Percentiles rank a stretch among this genome's conserved stretches.
Evolutionary conservation across 2,113 vertebrate genomes (phyloP).

Genomic region (Laticauda laticaudata): DNA sequence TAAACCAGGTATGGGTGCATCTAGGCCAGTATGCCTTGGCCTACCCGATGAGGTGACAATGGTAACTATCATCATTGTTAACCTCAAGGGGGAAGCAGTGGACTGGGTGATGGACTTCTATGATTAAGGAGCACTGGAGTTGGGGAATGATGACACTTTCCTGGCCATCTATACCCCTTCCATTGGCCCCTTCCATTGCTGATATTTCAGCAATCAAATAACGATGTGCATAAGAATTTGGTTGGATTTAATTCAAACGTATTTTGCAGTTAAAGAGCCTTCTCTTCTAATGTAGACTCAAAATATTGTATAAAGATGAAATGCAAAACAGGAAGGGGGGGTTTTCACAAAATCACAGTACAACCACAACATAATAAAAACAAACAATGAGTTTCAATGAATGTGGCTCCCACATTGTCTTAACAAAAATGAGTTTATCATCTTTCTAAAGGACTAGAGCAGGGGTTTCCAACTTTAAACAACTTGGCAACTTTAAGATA

Average conservation of each 20-base stretch:
- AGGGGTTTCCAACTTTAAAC: background rate
- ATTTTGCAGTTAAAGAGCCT: background rate
- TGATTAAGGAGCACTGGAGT: no score
- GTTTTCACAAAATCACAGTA: no score
- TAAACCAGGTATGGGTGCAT: no score
- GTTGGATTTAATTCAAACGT: background rate
- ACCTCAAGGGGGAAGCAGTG: no score
- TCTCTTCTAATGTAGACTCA: background rate
- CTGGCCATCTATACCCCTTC: background rate
- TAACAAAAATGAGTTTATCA: background rate
- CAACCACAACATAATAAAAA: no score
- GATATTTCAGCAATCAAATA: background rate
- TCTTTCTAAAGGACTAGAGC: background rate
- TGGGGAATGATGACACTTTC: no score
- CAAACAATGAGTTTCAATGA: background rate
- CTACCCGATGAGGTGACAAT: no score
- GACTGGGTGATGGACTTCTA: no score
- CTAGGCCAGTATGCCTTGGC: no score
- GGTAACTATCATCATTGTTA: no score
- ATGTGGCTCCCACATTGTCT: background rate
- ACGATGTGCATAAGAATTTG: background rate
- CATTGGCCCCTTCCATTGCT: background rate
- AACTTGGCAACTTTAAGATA: no score
- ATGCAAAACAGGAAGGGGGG: background rate
- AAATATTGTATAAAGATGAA: background rate